These are phyloP conservation scores for Globicephala melas DNA, from an alignment of 2,113 vertebrate genomes.

Conservation along the genomic window DNA sequence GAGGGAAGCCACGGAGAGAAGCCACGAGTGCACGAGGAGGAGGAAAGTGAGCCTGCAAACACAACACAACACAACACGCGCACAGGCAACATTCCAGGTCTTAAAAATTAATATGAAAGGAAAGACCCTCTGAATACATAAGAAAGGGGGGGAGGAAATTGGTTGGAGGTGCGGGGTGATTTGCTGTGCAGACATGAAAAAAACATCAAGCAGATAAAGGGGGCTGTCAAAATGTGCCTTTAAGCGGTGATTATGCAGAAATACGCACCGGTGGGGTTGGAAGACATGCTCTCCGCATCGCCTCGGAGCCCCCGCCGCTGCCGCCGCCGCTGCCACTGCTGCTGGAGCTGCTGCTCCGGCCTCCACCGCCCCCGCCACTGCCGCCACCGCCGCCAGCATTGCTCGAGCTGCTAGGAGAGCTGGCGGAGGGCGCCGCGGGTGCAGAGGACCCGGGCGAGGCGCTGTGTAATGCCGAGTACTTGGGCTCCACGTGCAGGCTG, in stretches of 20 bases:
- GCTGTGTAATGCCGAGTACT: conserved; percentile 93
- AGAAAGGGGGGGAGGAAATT: conserved; percentile 79
- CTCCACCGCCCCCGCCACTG: conserved; percentile 56
- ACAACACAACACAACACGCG: conserved; percentile 72
- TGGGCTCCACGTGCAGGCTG: conserved; percentile 93
- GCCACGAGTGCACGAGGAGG: neutral
- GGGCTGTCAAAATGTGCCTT: conserved; percentile 90
- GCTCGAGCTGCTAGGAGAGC: conserved; percentile 84
- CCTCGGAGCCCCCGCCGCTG: conserved; percentile 87
- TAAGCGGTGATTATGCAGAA: conserved; percentile 92
- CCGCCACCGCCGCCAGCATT: conserved; percentile 75
- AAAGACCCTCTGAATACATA: conserved; percentile 92
- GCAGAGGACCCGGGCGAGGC: conserved; percentile 89
- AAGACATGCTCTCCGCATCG: conserved; percentile 96
- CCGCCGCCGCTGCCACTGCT: conserved; percentile 47
- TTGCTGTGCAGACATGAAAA: conserved; percentile 89
- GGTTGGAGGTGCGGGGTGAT: conserved; percentile 91
- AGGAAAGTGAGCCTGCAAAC: conserved; percentile 57
- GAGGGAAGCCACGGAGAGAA: conserved; percentile 4
- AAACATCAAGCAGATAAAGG: conserved; percentile 90
- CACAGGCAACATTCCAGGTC: conserved; percentile 93
- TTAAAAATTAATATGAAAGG: conserved; percentile 96
- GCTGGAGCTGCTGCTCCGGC: conserved; percentile 74
- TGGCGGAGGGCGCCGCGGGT: conserved; percentile 86
- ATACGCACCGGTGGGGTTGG: conserved; percentile 98